Base-by-base conservation (phyloP, 1,140 invertebrate genomes). In the Onthophagus taurus region DNA sequence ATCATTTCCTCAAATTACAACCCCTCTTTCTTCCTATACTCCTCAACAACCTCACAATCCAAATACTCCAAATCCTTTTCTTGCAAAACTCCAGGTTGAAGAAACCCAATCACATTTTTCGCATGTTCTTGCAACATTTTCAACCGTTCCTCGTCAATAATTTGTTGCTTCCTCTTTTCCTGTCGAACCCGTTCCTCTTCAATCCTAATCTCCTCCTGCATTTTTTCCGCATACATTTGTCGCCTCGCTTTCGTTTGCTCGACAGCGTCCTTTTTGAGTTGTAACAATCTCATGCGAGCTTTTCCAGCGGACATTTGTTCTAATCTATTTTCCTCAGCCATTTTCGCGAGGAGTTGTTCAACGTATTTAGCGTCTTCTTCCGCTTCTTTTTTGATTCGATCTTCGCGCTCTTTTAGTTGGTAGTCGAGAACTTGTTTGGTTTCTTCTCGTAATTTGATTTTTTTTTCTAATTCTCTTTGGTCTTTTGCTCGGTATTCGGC, bases 61-160 rank as follows among this genome's bases (percentile, higher is more conserved):
- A 70, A 50, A 49, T 61, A 50, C 19, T 57, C 49, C 11, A 69
- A 38, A 53, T 69, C 67, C n/a, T 62, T 58, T 30, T 57, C 49
- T 47, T 48, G 53, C 17, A 70, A 34, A 5, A 68, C 33, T 5
- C 62, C 62, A 47, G 49, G 57, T 5, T 67, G 68, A 21, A 70
- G 48, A 50, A 58, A 68, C 6, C 64, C 66, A 38, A 69, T 46
- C 3, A 70, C 42, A 50, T 65, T 59, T 18, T 55, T 46, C 5
- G 64, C 65, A 51, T 70, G 68, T 39, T 66, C 59, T 34, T 61
- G 58, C 30, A 70, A 43, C 49, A 70, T 50, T 21, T 50, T 51
- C 11, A 62, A 39, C 17, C 66, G 48, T 53, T 70, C 68, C 45
- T 69, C 63, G 51, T 68, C 64, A 31, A 70, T 61, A 18, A 63